These are phyloP conservation scores for Xanthorhoe spadicearia DNA, from an alignment of 2,888 invertebrate genomes.

Conservation along the genomic window DNA sequence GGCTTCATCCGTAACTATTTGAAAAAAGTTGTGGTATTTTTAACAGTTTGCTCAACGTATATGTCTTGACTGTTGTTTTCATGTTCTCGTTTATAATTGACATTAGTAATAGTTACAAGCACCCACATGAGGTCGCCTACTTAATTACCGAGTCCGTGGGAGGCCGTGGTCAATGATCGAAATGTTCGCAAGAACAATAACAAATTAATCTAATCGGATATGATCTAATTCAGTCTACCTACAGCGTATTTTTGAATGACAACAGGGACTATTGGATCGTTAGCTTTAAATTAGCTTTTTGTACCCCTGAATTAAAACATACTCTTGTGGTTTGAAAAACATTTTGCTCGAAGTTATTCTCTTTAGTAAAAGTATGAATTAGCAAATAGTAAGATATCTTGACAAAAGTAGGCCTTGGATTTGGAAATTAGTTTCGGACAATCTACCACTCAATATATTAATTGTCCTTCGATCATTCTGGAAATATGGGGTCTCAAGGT, in stretches of 20 bases:
- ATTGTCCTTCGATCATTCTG: slow-evolving; percentile 5
- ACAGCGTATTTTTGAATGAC: slow-evolving; percentile 11
- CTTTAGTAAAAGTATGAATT: not conserved
- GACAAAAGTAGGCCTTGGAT: not conserved
- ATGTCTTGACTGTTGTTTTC: not conserved
- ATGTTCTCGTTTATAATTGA: slow-evolving; percentile 15
- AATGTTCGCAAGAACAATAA: slow-evolving; percentile 64
- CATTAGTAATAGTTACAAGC: slow-evolving; percentile 39
- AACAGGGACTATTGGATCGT: not conserved
- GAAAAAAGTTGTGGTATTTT: no score
- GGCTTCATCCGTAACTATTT: not conserved
- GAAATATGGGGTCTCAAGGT: slow-evolving; percentile 11
- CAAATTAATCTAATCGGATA: slow-evolving; percentile 54
- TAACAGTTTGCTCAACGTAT: not conserved
- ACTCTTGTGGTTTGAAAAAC: not conserved
- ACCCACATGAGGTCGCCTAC: slow-evolving; percentile 57
- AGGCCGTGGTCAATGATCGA: slow-evolving; percentile 64
- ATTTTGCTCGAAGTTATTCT: not conserved
- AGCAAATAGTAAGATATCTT: not conserved
- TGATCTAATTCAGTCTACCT: slow-evolving; percentile 32
- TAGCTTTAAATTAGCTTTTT: not conserved
- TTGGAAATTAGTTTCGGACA: slow-evolving; percentile 1
- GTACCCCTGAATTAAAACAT: not conserved
- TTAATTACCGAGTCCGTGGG: slow-evolving; percentile 61
- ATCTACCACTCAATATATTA: not conserved